These are phyloP conservation scores for Platalea minor DNA, from an alignment of 2,797 vertebrate genomes.

Conservation along the genomic window DNA sequence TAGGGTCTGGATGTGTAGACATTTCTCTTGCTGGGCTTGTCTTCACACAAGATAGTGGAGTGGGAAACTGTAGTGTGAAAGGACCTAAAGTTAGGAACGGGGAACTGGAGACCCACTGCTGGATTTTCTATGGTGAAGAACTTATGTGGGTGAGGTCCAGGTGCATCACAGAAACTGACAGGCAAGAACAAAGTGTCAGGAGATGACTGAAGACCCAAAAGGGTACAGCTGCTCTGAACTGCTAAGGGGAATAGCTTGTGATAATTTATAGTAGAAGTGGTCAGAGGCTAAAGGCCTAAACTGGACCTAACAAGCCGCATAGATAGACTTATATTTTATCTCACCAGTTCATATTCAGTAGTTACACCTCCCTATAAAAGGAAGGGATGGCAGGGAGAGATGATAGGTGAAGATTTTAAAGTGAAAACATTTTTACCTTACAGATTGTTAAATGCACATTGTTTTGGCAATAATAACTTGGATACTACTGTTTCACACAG, in stretches of 20 bases:
- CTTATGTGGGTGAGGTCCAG: not conserved
- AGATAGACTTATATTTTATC: not conserved
- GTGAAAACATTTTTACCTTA: not conserved
- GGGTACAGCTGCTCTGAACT: not conserved
- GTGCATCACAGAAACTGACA: not conserved
- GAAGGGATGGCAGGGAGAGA: not conserved
- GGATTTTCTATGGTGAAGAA: not conserved
- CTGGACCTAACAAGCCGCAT: not conserved
- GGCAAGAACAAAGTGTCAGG: not conserved
- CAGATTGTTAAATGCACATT: not conserved
- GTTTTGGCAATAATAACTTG: not conserved
- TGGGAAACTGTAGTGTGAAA: not conserved
- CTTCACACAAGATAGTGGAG: not conserved
- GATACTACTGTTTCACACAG: not conserved
- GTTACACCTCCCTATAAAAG: not conserved
- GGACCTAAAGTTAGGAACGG: not conserved
- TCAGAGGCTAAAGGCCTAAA: not conserved
- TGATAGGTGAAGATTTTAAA: not conserved
- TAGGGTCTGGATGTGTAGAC: not conserved
- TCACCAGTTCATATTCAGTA: not conserved
- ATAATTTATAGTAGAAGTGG: not conserved
- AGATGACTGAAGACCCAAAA: not conserved
- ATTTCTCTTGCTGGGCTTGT: not conserved
- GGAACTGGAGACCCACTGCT: not conserved
- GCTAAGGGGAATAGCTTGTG: not conserved